Conservation (phyloP, 2,797 vertebrate species). For the Oceanodroma leucorhoa region DNA sequence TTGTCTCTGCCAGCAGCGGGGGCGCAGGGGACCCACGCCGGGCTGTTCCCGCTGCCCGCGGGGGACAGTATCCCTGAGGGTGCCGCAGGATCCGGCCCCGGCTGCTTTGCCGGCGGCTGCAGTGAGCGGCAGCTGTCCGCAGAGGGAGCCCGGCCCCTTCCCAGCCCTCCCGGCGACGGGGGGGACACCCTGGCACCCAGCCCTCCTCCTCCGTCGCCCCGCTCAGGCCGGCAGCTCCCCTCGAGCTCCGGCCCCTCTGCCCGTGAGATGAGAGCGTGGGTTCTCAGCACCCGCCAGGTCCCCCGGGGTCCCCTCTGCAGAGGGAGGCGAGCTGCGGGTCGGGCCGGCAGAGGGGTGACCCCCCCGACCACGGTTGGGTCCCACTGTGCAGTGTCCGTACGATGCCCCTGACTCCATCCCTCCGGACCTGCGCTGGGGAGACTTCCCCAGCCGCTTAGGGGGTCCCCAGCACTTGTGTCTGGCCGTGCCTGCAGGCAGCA, state of each 20-base stretch:
- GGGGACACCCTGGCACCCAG: no score
- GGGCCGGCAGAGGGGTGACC: background rate
- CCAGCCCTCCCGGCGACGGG: background rate
- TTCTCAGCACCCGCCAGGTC: background rate
- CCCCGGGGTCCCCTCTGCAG: background rate
- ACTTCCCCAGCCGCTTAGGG: rapidly evolving
- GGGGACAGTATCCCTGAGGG: rapidly evolving
- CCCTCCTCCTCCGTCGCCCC: background rate
- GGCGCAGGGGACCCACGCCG: background rate
- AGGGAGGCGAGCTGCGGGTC: background rate
- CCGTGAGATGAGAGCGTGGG: background rate
- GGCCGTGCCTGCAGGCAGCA: background rate
- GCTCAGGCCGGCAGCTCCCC: background rate
- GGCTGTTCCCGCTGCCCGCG: background rate
- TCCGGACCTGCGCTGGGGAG: background rate
- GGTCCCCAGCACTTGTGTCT: background rate
- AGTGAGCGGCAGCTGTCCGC: background rate
- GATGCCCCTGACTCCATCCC: background rate
- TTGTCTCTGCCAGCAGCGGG: background rate
- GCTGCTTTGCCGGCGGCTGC: background rate
- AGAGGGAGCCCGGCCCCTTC: conserved; percentile 41
- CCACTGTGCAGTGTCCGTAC: rapidly evolving
- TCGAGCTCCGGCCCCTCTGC: background rate
- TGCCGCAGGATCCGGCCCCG: background rate
- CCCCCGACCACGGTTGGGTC: background rate